Evolutionary conservation across 2,113 vertebrate species (phyloP), one percentile per base, ranked within the genome.

Genomic region (Odontophorus gujanensis): DNA sequence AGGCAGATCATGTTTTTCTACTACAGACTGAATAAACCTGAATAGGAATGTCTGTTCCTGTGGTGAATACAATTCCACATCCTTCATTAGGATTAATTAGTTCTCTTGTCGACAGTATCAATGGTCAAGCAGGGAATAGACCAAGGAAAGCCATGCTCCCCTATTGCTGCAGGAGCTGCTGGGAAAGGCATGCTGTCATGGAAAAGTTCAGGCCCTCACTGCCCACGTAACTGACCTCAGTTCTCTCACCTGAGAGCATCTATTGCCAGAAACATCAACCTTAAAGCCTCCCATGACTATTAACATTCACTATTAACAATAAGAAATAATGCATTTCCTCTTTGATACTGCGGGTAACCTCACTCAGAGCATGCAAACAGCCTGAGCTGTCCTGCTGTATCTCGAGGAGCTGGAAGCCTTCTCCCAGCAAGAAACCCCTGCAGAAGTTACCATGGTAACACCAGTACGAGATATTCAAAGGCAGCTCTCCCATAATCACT

Each of bases 361-460:
- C 89, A 69, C 74, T 84, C 75, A 94, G 92, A 86, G 61, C 3
- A 0, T 81, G 84, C 88, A 59, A 88, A 87, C 73, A 92, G 55
- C 66, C 85, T 73, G 89, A 95, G 85, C 84, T 90, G 83, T 66
- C 83, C 88, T 63, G 50, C 53, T 16, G 74, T 28, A 87, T 81
- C 82, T 85, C 18, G 0, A 43, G 50, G 71, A 95, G 92, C 67
- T 81, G 51, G 36, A 86, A 95, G 74, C 59, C 79, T 91, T 80
- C 92, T 66, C 55, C 55, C 81, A 90, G 87, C 69, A 67, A 77
- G 84, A 85, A 93, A 78, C 58, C 84, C 76, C 92, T 80, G 19
- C 48, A 95, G 94, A 74, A 62, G 94, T 97, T 95, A 83, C 97
- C 94, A 97, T 97, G 90, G 97, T 86, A 91, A 97, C 72, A 80